Percentiles rank a stretch among this genome's conserved stretches.
phyloP scores from a whole-genome alignment of 2,888 invertebrate genomes.

The Spilarctia lutea region DNA sequence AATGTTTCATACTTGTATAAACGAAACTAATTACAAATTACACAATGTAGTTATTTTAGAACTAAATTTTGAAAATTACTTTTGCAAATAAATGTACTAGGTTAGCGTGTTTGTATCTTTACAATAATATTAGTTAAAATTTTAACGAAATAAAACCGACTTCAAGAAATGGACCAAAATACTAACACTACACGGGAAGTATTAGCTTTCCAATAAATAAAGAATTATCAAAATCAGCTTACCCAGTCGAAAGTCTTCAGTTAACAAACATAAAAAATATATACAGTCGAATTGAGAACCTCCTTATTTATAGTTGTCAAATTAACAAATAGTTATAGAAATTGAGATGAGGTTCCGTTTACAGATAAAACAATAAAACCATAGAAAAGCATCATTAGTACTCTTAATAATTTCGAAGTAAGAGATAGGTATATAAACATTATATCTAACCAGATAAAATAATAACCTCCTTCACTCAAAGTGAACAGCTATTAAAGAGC shows the following conservation, averaged over 20 bases:
- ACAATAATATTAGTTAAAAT: not conserved
- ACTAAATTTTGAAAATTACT: not conserved
- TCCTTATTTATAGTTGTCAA: not conserved
- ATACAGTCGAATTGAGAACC: too few species aligned
- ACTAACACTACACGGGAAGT: too few species aligned
- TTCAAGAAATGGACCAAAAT: too few species aligned
- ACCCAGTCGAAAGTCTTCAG: too few species aligned
- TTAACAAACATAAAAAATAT: too few species aligned
- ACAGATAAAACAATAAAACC: not conserved
- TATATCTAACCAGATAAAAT: constrained; percentile 15
- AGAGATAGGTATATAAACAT: constrained; percentile 16
- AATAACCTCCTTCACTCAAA: constrained; percentile 35
- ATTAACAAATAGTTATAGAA: not conserved
- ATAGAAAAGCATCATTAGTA: not conserved
- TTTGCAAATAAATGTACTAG: not conserved
- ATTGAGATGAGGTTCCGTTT: not conserved
- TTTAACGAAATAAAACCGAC: not conserved
- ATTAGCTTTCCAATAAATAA: too few species aligned
- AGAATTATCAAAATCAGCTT: too few species aligned
- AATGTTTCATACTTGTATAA: constrained; percentile 38
- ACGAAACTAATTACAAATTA: not conserved
- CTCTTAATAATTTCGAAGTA: constrained; percentile 24
- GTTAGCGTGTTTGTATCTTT: not conserved
- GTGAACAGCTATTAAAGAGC: constrained; percentile 43
- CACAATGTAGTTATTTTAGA: not conserved